These are phyloP conservation scores for Drosophila kurseongensis DNA, from an alignment of 1,140 invertebrate genomes.

Conservation along the genomic window DNA sequence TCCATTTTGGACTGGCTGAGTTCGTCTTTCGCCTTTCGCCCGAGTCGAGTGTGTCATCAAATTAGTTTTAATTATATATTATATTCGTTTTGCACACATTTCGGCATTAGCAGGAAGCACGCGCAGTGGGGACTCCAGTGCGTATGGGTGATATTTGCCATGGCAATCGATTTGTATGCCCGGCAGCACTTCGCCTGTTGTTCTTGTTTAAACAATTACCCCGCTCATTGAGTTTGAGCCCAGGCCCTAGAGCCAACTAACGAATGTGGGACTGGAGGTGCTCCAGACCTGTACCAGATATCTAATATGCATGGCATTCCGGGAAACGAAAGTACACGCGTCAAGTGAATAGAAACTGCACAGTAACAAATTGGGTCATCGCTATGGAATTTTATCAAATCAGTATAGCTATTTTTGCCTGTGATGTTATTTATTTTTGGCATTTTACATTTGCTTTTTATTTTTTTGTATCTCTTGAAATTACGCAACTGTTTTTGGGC, in stretches of 20 bases:
- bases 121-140: not conserved
- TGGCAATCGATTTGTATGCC: slow-evolving; percentile 54
- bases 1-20: slow-evolving; percentile 1
- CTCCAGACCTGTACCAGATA: slow-evolving; percentile 41
- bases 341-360: slow-evolving; percentile 23
- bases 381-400: not conserved
- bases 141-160: slow-evolving; percentile 57
- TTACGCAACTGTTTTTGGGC: too few species aligned
- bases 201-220: slow-evolving; percentile 64
- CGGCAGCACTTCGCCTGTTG: slow-evolving; percentile 27
- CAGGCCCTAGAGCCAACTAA: not conserved
- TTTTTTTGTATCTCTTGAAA: too few species aligned
- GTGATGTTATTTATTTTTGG: not conserved
- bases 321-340: slow-evolving; percentile 39
- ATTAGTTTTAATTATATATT: slow-evolving; percentile 62
- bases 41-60: slow-evolving; percentile 50
- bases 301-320: slow-evolving; percentile 69
- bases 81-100: slow-evolving; percentile 55
- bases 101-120: slow-evolving; percentile 14
- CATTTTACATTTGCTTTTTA: too few species aligned
- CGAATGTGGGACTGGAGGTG: slow-evolving; percentile 17
- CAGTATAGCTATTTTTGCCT: not conserved
- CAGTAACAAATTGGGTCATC: not conserved
- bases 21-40: slow-evolving; percentile 24
- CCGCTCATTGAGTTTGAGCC: slow-evolving; percentile 32